Percentiles rank a stretch among this genome's conserved stretches.
phyloP scores from a whole-genome alignment of 2,113 vertebrate species.

The Psammodynastes pulverulentus region DNA sequence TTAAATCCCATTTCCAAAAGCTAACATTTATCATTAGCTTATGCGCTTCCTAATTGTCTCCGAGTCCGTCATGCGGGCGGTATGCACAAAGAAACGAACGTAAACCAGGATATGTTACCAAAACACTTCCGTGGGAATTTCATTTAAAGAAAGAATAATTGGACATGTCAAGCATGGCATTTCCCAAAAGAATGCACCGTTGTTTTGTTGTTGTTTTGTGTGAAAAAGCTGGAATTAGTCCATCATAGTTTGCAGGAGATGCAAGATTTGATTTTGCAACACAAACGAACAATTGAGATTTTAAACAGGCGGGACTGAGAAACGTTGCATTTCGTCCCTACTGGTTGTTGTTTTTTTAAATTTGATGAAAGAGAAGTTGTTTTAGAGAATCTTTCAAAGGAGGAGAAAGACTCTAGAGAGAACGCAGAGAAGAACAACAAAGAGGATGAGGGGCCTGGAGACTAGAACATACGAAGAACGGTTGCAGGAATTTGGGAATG shows the following conservation, averaged over 20 bases:
- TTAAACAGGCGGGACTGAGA: not conserved
- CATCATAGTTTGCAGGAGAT: not conserved
- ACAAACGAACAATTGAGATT: not conserved
- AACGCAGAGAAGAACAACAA: not conserved
- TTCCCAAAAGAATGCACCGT: conserved; percentile 42
- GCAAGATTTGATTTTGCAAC: not conserved
- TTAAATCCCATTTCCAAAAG: conserved; percentile 64
- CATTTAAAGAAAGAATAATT: conserved; percentile 51
- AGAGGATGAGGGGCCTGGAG: not conserved
- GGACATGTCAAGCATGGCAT: conserved; percentile 52
- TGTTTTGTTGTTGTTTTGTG: conserved; percentile 46
- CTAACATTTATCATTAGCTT: conserved; percentile 67
- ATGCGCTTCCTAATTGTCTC: conserved; percentile 68
- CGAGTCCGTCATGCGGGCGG: conserved; percentile 49
- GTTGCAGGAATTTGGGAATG: no score
- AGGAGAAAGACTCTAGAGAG: not conserved
- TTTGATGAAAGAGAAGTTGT: not conserved
- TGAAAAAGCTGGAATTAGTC: conserved; percentile 39
- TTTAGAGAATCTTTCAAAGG: not conserved
- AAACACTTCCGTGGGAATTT: conserved; percentile 34
- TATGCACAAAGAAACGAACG: not conserved
- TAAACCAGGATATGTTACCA: not conserved
- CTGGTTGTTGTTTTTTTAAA: not conserved
- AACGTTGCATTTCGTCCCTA: not conserved
- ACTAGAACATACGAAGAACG: no score